Evolutionary conservation across 30 jellyfish, hydroid and myxozoan species (phyloP).

Genomic region (Turritopsis rubra): DNA sequence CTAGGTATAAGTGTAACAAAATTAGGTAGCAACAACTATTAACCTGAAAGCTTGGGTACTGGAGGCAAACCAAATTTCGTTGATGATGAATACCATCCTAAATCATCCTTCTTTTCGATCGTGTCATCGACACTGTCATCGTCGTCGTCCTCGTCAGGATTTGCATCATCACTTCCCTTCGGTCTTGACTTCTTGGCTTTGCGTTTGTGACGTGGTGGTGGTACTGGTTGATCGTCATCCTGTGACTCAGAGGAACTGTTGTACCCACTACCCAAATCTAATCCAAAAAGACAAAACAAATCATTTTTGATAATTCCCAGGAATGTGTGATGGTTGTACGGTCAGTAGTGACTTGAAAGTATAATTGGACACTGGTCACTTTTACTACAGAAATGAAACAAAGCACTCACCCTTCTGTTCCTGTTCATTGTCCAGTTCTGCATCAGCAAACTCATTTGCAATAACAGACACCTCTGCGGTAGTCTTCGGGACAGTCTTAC

Average conservation of each 20-base stretch:
- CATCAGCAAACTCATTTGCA: conserved; percentile 8
- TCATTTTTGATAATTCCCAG: background rate
- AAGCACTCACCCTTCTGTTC: background rate
- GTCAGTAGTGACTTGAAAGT: no score
- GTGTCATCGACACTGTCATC: conserved; percentile 31
- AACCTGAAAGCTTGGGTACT: conserved; percentile 17
- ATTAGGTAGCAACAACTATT: background rate
- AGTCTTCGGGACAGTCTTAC: conserved; percentile 41
- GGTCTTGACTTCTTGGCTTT: conserved; percentile 70
- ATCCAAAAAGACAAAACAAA: background rate
- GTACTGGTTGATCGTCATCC: conserved; percentile 64
- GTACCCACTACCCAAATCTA: conserved; percentile 11
- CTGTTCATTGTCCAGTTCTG: background rate
- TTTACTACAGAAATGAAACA: no score
- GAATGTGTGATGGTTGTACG: no score
- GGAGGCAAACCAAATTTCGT: conserved; percentile 66
- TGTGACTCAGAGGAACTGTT: conserved; percentile 33
- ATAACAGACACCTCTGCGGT: conserved; percentile 14
- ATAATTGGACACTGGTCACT: no score
- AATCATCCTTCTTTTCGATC: conserved; percentile 74
- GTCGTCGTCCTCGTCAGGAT: background rate
- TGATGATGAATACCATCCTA: conserved; percentile 77
- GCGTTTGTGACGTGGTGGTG: conserved; percentile 95
- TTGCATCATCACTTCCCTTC: conserved; percentile 17
- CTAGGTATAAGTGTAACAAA: no score